Evolutionary conservation across 2,113 vertebrate genomes (phyloP).

Genomic region (Aptenodytes forsteri): DNA sequence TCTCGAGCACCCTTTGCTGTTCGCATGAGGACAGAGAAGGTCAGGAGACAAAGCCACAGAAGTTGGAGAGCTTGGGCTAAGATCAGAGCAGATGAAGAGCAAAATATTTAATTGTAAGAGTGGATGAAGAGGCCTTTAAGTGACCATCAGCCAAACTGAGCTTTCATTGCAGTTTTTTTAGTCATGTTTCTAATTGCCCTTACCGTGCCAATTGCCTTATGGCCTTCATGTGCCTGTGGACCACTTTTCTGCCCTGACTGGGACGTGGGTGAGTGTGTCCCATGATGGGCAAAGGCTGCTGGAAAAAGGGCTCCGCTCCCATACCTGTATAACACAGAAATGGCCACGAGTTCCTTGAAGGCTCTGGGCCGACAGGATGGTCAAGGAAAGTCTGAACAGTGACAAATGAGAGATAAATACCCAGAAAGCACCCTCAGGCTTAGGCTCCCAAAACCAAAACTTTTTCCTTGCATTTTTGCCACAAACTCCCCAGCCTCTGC

Average conservation of each 20-base stretch:
- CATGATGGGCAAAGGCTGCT: neutral
- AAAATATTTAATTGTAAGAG: neutral
- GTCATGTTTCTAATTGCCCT: neutral
- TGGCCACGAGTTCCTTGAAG: accelerated
- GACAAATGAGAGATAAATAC: neutral
- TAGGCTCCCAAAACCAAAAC: neutral
- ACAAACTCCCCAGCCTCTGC: neutral
- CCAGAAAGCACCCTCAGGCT: neutral
- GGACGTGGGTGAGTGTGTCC: accelerated
- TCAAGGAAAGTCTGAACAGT: neutral
- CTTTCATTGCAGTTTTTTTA: neutral
- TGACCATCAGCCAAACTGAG: neutral
- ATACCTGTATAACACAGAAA: neutral
- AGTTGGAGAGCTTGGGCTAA: neutral
- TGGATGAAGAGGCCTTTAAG: neutral
- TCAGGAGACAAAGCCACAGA: neutral
- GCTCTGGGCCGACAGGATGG: neutral
- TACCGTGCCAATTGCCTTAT: accelerated
- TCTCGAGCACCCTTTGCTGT: neutral
- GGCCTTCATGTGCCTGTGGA: neutral
- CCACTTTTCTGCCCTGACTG: neutral
- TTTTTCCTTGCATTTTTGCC: neutral
- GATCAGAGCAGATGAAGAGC: neutral
- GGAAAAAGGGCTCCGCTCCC: neutral
- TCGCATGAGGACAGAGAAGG: neutral